These are phyloP conservation scores for Ciconia nigra DNA, from an alignment of 2,797 vertebrate genomes.

Conservation along the genomic window DNA sequence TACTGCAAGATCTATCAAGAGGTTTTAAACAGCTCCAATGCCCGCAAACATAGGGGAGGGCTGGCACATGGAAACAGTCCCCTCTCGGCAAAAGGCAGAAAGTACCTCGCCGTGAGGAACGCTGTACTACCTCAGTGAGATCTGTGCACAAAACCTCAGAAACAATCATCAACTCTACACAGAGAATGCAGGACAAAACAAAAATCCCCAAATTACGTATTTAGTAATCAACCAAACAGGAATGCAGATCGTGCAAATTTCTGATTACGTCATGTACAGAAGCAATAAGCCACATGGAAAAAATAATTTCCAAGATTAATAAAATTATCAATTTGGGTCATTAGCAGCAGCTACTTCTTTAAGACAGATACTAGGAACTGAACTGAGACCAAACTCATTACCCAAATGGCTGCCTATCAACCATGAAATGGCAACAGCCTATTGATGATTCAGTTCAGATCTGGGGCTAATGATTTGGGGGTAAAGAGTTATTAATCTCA, in stretches of 20 bases:
- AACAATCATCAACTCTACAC: not conserved
- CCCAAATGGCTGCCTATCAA: conserved; percentile 6
- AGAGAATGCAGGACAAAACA: not conserved
- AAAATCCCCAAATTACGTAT: not conserved
- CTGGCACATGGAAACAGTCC: not conserved
- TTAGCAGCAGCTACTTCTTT: conserved; percentile 18
- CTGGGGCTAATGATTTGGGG: not conserved
- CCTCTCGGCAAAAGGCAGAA: not conserved
- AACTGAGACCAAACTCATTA: conserved; percentile 39
- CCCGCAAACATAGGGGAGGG: not conserved
- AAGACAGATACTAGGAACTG: not conserved
- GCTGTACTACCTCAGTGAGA: not conserved
- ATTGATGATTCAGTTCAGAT: conserved; percentile 22
- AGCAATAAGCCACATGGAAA: not conserved
- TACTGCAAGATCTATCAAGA: not conserved
- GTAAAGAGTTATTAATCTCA: not conserved
- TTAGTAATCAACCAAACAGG: not conserved
- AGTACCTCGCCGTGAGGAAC: not conserved
- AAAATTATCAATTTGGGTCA: conserved; percentile 25
- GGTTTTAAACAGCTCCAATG: not conserved
- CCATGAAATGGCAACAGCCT: conserved; percentile 17
- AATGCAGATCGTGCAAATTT: not conserved
- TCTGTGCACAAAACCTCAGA: not conserved
- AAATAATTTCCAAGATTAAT: conserved; percentile 22
- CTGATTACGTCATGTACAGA: not conserved